These are phyloP conservation scores for Cydia amplana DNA, from an alignment of 1,140 invertebrate species.

Conservation along the genomic window DNA sequence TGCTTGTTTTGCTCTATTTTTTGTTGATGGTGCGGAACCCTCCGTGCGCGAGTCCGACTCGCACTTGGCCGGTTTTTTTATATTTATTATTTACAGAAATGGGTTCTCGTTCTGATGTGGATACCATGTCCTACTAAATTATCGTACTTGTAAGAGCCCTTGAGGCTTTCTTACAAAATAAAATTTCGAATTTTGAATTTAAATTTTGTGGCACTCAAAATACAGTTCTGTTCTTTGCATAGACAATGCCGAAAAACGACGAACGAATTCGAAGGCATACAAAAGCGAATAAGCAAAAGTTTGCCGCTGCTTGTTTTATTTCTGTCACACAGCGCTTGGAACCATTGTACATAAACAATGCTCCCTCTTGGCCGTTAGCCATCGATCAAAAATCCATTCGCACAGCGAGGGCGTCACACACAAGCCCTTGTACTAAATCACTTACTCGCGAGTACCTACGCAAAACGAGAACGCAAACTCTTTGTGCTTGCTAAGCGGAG, in stretches of 20 bases:
- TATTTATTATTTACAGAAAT: no score
- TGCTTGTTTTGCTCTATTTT: no score
- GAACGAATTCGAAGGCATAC: background rate
- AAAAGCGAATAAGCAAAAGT: background rate
- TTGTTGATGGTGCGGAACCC: no score
- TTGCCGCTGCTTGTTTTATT: background rate
- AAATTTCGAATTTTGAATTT: no score
- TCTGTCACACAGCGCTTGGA: background rate
- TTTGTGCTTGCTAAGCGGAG: slow-evolving; percentile 1
- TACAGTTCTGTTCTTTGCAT: background rate
- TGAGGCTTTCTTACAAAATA: no score
- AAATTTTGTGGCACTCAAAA: background rate
- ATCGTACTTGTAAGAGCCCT: background rate
- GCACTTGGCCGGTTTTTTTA: no score
- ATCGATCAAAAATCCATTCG: slow-evolving; percentile 15
- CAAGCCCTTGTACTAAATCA: slow-evolving; percentile 11
- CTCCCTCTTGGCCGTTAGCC: background rate
- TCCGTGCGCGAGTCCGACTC: no score
- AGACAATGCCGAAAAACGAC: background rate
- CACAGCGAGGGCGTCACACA: slow-evolving; percentile 3
- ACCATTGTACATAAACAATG: slow-evolving; percentile 13
- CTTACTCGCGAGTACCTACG: background rate
- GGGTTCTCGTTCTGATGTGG: no score
- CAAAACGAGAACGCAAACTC: background rate
- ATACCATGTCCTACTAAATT: background rate